Evolutionary conservation across 1,140 invertebrate genomes (phyloP), one percentile per base, ranked within the genome.

Genomic region (Drosophila kohkoa): DNA sequence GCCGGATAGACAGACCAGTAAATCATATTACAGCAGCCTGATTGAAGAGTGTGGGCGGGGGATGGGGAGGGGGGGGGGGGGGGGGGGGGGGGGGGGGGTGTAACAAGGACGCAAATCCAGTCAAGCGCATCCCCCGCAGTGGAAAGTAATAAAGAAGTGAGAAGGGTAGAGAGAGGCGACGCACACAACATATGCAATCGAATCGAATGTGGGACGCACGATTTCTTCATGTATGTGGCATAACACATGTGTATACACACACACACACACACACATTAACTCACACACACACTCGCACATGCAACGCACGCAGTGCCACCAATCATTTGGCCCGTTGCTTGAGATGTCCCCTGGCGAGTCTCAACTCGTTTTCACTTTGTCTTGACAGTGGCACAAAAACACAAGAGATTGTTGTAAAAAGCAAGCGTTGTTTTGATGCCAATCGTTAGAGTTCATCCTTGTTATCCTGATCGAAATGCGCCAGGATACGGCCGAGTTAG

Each of bases 1-100:
- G 65, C 68, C 69, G 28, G 52, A 62, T 45, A 20, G 45, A 64
- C 62, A 60, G 80, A 82, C 52, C 51, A 64, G 75, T 78, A 82
- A 82, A 82, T 82, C 71, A 82, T 82, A 78, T 82, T 82, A 82
- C 75, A 59, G 62, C 60, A 30, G 62, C 51, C 46, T 20, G 46
- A 43, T 43, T 43, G 48, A 3, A 20, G 20, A 20, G 1, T 30
- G 51, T 15, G 15, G 16, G 0, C 20, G 0, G 48, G 35, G 48
- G 28, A 1, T n/a, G n/a, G n/a, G n/a, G n/a, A n/a, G 3, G 30
- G 15, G 16, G 5, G 32, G 3, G 8, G 5, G 15, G 32, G 20
- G 13, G 3, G 30, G 15, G 16, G 3, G 30, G 15, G 16, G 5
- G 32, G 3, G 8, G 5, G 15, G 32, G 20, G 13, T 25, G 51